Base-by-base conservation (phyloP, 2,888 invertebrate genomes). In the Drosophila limbata region DNA sequence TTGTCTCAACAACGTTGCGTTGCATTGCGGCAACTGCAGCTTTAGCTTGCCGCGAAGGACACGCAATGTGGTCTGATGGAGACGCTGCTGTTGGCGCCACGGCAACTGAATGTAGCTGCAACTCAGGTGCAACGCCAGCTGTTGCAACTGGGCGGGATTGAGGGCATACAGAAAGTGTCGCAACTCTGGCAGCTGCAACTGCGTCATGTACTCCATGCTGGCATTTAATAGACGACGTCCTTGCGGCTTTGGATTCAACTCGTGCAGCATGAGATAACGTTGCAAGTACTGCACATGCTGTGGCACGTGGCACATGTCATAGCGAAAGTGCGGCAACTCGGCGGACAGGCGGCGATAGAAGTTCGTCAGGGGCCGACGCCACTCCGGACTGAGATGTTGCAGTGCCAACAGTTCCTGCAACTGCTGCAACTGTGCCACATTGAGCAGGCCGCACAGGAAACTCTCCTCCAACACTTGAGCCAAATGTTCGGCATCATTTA, bases 61-160 rank as follows among this genome's bases (percentile, higher is more conserved):
- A 11, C 13, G 15, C n/a, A 44, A 9, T 1, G 55, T 21, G 31
- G 42, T 44, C 1, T 33, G 55, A n/a, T 42, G 35, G 35, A 64
- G 31, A 2, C 51, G 59, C 17, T 59, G 50, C 31, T 31, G 40
- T 15, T 59, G 59, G 1, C 48, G 50, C 0, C n/a, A 10, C n/a
- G 31, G 44, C 25, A 64, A 13, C 2, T 35, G 42, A 2, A 21
- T 45, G 44, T 42, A 31, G 37, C 59, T 51, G 51, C 51, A 21
- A 19, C 51, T 37, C 10, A 59, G 11, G 2, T 64, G 57, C 19
- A 28, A 15, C 4, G 4, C 8, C 35, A 64, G 11, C 6, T 45
- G 57, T 17, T 59, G 59, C 37, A 64, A 8, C 44, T 59, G 64
- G 4, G 51, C 44, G 10, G 64, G 50, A 64, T 51, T 51, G 6